phyloP scores from a whole-genome alignment of 2,113 vertebrate species.

The Ceuthmochares aereus region DNA sequence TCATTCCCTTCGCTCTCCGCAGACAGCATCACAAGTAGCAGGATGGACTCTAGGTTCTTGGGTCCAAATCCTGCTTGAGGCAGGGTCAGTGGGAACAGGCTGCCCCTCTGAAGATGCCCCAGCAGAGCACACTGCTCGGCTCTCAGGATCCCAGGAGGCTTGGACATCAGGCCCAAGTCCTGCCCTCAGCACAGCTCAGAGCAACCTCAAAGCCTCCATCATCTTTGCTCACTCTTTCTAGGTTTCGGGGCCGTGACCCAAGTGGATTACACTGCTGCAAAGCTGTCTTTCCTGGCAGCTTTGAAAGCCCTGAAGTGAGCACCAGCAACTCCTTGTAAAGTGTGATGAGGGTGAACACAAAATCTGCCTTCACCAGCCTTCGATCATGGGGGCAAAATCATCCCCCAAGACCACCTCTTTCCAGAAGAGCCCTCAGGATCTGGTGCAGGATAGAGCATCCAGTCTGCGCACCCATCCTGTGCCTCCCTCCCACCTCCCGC shows the following conservation, averaged over 20 bases:
- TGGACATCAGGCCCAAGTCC: neutral
- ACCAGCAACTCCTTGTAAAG: neutral
- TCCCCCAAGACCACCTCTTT: neutral
- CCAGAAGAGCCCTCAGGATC: neutral
- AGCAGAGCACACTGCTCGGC: neutral
- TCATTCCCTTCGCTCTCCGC: neutral
- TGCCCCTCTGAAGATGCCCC: neutral
- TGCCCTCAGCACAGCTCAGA: neutral
- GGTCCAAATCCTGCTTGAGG: accelerated
- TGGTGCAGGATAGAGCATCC: neutral
- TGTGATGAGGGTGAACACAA: neutral
- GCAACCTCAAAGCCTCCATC: neutral
- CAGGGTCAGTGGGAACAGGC: accelerated
- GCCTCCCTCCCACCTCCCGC: neutral
- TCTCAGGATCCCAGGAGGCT: neutral
- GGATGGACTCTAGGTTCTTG: accelerated
- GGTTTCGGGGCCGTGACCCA: slow-evolving; percentile 32
- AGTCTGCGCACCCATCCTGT: neutral
- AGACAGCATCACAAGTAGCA: accelerated
- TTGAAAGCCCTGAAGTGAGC: neutral
- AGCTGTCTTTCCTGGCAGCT: neutral
- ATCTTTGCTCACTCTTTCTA: neutral
- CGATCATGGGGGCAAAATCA: accelerated
- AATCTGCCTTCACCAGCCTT: neutral
- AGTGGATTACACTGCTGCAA: slow-evolving; percentile 4